These are phyloP conservation scores for Melinaea marsaeus DNA, from an alignment of 2,888 invertebrate species.

Conservation along the genomic window DNA sequence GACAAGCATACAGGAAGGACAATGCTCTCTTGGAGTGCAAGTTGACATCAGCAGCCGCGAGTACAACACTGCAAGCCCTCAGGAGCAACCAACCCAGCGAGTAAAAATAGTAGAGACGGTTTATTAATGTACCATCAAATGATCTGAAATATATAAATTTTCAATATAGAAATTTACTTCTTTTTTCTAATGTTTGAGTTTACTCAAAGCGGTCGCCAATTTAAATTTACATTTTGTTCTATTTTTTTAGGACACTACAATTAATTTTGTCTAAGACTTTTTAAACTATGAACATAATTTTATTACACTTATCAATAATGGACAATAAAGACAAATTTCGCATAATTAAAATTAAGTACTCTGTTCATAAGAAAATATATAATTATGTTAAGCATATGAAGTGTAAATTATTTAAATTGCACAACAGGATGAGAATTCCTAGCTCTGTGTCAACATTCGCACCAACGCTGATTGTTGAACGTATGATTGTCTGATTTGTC, in stretches of 20 bases:
- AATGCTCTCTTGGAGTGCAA: conserved; percentile 74
- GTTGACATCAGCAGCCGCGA: conserved; percentile 78
- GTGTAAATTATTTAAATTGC: conserved; percentile 83
- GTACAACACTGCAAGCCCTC: conserved; percentile 79
- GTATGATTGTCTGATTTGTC: conserved; percentile 80
- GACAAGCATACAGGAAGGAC: conserved; percentile 61
- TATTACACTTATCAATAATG: no score
- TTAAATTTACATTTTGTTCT: no score
- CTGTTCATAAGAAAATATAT: background rate
- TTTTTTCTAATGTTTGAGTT: no score
- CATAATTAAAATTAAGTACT: no score
- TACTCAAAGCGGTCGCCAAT: no score
- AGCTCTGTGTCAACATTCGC: conserved; percentile 78
- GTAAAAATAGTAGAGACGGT: conserved; percentile 78
- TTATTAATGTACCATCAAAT: conserved; percentile 47
- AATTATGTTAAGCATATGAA: conserved; percentile 80
- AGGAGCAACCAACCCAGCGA: conserved; percentile 81
- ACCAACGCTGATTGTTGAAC: conserved; percentile 80
- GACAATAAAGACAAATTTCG: no score
- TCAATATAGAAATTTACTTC: no score
- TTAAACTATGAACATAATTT: no score
- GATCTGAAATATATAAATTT: conserved; percentile 36
- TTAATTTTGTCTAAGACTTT: no score
- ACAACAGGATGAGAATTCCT: conserved; percentile 80
- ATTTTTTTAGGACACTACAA: no score